Conservation (phyloP, 2,113 vertebrate species). For the Oncorhynchus mykiss region DNA sequence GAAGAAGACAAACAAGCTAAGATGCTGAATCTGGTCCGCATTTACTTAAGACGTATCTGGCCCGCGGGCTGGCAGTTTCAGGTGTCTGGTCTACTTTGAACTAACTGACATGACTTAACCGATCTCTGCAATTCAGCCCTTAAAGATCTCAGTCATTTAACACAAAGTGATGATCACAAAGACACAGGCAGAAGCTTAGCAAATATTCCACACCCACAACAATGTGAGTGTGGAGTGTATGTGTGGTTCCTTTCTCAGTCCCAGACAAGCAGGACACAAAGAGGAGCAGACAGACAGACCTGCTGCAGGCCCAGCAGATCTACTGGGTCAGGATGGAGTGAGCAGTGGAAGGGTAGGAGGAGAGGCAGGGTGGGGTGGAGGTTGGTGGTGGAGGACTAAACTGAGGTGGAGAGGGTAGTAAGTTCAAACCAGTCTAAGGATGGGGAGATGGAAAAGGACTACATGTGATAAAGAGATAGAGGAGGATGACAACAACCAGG, state of each 20-base stretch:
- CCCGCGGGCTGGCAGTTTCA: too few relatives aligned
- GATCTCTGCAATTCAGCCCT: constrained; percentile 35
- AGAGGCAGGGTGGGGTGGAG: neutral
- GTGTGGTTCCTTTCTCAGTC: constrained; percentile 66
- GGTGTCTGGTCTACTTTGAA: too few relatives aligned
- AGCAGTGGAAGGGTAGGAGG: constrained; percentile 54
- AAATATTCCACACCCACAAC: constrained; percentile 73
- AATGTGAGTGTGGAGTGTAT: constrained; percentile 53
- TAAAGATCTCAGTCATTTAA: constrained; percentile 24
- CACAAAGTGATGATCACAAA: constrained; percentile 9
- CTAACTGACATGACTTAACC: constrained; percentile 2
- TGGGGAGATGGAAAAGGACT: constrained; percentile 29
- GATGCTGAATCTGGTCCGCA: neutral
- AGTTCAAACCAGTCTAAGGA: constrained; percentile 84
- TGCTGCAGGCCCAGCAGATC: constrained; percentile 60
- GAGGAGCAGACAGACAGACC: constrained; percentile 48
- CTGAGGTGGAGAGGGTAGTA: constrained; percentile 53
- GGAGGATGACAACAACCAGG: constrained; percentile 91
- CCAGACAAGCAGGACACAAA: constrained; percentile 74
- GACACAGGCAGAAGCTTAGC: constrained; percentile 72
- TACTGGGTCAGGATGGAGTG: constrained; percentile 60
- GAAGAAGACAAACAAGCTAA: constrained; percentile 17
- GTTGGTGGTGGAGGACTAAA: neutral
- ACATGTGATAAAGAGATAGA: constrained; percentile 27
- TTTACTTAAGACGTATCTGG: neutral